Conservation (phyloP, 2,113 vertebrate species). For the Ptilorrhoa leucosticta region DNA sequence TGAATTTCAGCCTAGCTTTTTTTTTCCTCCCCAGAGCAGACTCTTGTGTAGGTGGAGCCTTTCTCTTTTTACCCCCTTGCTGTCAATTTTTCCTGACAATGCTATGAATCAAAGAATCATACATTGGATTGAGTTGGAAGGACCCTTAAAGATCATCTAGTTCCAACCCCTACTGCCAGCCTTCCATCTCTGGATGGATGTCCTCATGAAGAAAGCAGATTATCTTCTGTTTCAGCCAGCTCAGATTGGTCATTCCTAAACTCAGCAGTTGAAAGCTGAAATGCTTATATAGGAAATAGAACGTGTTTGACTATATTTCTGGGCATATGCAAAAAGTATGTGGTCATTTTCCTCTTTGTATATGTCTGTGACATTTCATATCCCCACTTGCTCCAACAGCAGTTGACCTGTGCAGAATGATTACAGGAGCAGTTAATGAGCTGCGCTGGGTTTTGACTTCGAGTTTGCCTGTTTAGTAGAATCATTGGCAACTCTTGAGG, state of each 20-base stretch:
- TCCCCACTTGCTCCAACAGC: not conserved
- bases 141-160: not conserved
- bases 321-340: not conserved
- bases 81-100: not conserved
- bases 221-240: not conserved
- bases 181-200: not conserved
- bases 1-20: not conserved
- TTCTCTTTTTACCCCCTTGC: not conserved
- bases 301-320: not conserved
- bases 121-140: not conserved
- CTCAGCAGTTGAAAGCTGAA: not conserved
- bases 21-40: not conserved
- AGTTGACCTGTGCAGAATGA: not conserved
- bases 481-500: not conserved
- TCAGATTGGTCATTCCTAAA: not conserved
- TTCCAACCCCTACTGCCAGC: not conserved
- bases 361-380: not conserved
- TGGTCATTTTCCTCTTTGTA: not conserved
- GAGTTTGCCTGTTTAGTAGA: not conserved
- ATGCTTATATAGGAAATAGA: not conserved
- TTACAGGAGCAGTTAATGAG: not conserved
- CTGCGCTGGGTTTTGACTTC: not conserved
- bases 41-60: not conserved
- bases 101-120: not conserved
- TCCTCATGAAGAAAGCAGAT: not conserved